Evolutionary conservation across 2,888 invertebrate species (phyloP), one percentile per base, ranked within the genome.

Genomic region (Iphiclides podalirius): DNA sequence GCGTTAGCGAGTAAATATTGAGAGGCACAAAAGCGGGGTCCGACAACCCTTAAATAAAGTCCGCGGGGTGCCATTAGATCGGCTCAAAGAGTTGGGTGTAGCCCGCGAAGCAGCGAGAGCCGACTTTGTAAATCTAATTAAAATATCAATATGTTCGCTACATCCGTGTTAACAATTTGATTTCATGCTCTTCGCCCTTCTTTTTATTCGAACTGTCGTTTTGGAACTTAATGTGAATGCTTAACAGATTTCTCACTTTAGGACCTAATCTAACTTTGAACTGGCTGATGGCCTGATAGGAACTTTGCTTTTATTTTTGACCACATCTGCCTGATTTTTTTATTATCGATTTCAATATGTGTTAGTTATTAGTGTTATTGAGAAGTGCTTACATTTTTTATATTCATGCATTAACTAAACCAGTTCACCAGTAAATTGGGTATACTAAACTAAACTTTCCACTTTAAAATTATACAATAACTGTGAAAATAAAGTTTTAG

Each of bases 81-180:
- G 70, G 73, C 74, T 80, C 84, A 87, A 87, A 88, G 87, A 87
- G 87, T 84, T 87, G 86, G 82, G 82, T 78, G 81, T 80, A 66
- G 76, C 79, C 78, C 72, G 63, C 71, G 66, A 67, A 72, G 72
- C 78, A 64, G 71, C 74, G 69, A 71, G 74, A 60, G 56, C 57
- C 75, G 77, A 85, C 85, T 85, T 86, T 85, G 86, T 85, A 82
- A 86, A 88, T 88, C 88, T 88, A 88, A 88, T 88, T 88, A 87
- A 87, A 88, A 87, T 88, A 87, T 88, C 87, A 88, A 87, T 88
- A 88, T 87, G 88, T 76, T 86, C 73, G 69, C 79, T 75, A 74
- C 77, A 73, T 68, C 77, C 79, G 79, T 79, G 81, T 76, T 79
- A 79, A 86, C 82, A 83, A 86, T 86, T 86, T 72, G 79, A 88